Evolutionary conservation across 1,140 invertebrate genomes (phyloP), one percentile per base, ranked within the genome.

Genomic region (Polypedilum vanderplanki): DNA sequence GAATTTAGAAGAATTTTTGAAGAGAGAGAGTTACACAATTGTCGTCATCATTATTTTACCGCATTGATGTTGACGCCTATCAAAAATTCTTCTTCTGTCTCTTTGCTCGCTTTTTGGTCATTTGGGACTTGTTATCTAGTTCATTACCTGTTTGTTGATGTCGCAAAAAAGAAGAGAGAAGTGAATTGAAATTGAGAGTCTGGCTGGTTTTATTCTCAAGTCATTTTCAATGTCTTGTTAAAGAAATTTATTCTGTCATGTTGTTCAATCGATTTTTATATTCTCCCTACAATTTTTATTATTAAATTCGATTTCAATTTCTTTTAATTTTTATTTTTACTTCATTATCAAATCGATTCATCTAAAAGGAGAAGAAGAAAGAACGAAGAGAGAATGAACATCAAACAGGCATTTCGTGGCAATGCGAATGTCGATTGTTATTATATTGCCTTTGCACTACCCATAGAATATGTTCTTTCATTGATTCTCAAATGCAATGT

Each of bases 161-260:
- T 57, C 46, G 46, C 46, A 57, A 57, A 57, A 57, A 88, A 89
- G 80, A 88, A 80, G 67, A 82, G 82, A 79, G 80, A 57, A 57
- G 12, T 57, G 12, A 57, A 15, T 57, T 57, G 46, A 57, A 57
- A 57, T 57, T 57, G 46, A 57, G 46, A 57, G 46, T 46, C 41
- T 12, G 40, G 12, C 7, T 57, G 46, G 46, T 57, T 57, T 57
- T 57, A 15, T 57, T 57, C 46, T 57, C n/a, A 57, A n/a, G 46
- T 57, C 12, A 5, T 33, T 33, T 33, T 33, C n/a, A 4, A 4
- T n/a, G 46, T 57, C 46, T 57, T 57, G 46, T 57, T 57, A 57
- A 57, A 57, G 46, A 57, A 57, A 57, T 57, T 57, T 57, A 57
- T 57, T 8, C 46, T 57, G 46, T 57, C 46, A 57, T 57, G 46